Percentiles rank a stretch among this genome's conserved stretches.
These are phyloP conservation scores for Opisthograptis luteolata DNA, from an alignment of 2,888 invertebrate species.

Conservation along the genomic window DNA sequence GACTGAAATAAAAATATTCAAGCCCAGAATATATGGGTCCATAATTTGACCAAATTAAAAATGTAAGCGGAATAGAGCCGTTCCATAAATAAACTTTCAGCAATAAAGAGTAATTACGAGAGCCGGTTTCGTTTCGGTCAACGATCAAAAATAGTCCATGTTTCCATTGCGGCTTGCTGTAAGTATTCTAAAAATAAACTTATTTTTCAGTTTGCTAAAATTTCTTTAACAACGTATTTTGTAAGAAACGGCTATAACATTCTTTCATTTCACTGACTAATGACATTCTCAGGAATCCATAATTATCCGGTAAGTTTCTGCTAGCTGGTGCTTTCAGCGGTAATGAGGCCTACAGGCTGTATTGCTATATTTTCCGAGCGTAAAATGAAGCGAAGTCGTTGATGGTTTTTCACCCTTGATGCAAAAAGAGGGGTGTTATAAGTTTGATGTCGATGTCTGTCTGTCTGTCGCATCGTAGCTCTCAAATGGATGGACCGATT, in stretches of 20 bases:
- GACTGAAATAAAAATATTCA: constrained; percentile 26
- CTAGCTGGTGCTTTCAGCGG: constrained; percentile 43
- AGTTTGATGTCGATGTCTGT: too few species aligned
- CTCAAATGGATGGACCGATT: too few species aligned
- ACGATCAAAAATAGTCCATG: constrained; percentile 14
- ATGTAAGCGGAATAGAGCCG: constrained; percentile 26
- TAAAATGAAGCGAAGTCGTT: not conserved
- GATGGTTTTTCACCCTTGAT: too few species aligned
- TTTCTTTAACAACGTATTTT: too few species aligned
- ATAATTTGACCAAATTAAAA: constrained; percentile 33
- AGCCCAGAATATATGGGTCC: constrained; percentile 21
- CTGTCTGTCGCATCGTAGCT: too few species aligned
- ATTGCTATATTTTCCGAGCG: not conserved
- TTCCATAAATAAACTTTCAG: constrained; percentile 28
- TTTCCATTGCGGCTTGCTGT: not conserved
- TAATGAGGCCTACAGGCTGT: constrained; percentile 54
- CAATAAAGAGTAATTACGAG: constrained; percentile 27
- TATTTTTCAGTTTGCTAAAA: too few species aligned
- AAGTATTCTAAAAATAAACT: too few species aligned
- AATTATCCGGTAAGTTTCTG: constrained; percentile 56
- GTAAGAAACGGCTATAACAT: too few species aligned
- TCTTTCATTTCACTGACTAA: not conserved
- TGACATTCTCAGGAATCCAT: constrained; percentile 17
- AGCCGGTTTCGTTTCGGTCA: constrained; percentile 22
- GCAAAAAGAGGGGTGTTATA: too few species aligned